Evolutionary conservation across 2,113 vertebrate species (phyloP).

Genomic region (Nesogale talazaci): DNA sequence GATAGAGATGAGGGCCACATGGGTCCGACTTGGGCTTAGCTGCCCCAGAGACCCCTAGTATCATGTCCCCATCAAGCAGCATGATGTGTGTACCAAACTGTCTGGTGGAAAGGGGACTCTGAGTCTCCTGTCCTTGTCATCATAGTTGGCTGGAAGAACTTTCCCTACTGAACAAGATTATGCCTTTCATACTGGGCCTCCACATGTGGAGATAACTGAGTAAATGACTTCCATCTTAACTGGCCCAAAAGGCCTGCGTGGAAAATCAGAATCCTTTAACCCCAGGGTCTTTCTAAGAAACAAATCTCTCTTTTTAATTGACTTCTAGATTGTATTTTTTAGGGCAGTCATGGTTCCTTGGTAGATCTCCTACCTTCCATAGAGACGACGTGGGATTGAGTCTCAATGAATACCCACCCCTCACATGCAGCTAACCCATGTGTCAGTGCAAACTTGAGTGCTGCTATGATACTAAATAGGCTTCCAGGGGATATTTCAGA

Average conservation of each 20-base stretch:
- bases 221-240: neutral
- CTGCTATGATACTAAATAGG: neutral
- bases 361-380: neutral
- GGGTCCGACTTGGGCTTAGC: too few relatives aligned
- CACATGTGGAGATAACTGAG: neutral
- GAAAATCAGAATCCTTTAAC: neutral
- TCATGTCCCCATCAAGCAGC: neutral
- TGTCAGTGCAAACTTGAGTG: neutral
- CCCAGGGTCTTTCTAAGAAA: neutral
- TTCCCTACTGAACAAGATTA: neutral
- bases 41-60: too few relatives aligned
- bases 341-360: neutral
- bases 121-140: neutral
- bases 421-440: too few relatives aligned
- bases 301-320: neutral
- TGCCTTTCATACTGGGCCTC: neutral
- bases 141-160: neutral
- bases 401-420: neutral
- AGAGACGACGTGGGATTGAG: neutral
- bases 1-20: too few relatives aligned
- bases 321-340: neutral
- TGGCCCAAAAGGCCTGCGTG: neutral
- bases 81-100: neutral
- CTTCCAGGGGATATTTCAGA: neutral
- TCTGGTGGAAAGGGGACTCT: neutral